phyloP scores from a whole-genome alignment of 2,113 vertebrate genomes.

The Fukomys damarensis region DNA sequence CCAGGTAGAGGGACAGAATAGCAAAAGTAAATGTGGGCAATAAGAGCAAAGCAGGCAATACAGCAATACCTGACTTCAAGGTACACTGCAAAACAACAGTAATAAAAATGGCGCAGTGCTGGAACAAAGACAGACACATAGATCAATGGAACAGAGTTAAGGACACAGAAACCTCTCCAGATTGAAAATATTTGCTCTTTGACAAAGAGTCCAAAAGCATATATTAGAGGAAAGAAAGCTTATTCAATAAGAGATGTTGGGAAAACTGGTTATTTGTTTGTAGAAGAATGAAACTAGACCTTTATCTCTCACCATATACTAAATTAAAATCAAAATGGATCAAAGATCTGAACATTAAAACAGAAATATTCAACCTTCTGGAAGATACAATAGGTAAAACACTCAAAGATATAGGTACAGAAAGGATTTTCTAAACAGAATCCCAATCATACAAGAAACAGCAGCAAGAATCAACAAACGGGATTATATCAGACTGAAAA shows the following conservation, averaged over 20 bases:
- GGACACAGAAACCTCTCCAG: background rate
- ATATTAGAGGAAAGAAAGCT: background rate
- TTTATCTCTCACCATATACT: background rate
- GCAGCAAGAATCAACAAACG: background rate
- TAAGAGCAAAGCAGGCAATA: background rate
- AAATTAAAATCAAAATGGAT: background rate
- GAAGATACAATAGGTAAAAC: too few relatives aligned
- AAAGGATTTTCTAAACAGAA: background rate
- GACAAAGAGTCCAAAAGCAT: background rate
- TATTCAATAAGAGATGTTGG: background rate
- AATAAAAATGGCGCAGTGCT: background rate
- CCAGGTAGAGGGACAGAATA: background rate
- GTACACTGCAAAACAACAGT: background rate
- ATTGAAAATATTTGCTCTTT: background rate
- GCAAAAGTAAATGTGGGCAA: background rate
- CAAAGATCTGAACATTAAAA: background rate
- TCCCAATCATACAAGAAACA: background rate
- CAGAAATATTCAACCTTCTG: background rate
- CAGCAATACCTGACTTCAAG: background rate
- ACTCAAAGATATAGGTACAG: background rate
- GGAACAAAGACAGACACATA: background rate
- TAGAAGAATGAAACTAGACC: background rate
- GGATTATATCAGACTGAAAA: background rate
- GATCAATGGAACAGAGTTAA: background rate
- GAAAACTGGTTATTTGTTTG: background rate